Evolutionary conservation across 2,797 vertebrate species (phyloP).

Genomic region (Girardinus metallicus): DNA sequence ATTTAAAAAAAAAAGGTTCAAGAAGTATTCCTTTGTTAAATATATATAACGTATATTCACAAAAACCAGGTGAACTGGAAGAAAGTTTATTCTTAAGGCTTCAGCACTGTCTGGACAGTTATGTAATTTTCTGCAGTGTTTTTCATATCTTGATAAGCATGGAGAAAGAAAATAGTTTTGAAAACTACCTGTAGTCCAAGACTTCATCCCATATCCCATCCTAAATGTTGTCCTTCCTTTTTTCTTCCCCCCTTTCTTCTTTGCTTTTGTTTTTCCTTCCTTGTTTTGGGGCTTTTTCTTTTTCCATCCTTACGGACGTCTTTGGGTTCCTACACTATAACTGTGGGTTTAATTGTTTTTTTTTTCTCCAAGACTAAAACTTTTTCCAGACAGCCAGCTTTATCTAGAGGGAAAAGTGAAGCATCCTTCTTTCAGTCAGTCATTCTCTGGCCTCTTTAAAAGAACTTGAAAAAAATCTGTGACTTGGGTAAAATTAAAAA

Average conservation of each 20-base stretch:
- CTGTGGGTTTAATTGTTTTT: neutral
- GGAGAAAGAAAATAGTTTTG: neutral
- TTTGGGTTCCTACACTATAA: neutral
- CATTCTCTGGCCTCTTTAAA: too few relatives aligned
- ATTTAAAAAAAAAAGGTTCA: neutral
- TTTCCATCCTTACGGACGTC: neutral
- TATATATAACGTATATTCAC: neutral
- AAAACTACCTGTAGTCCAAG: neutral
- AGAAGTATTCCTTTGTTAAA: neutral
- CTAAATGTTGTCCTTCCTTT: neutral
- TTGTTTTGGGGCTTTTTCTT: neutral
- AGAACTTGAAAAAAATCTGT: too few relatives aligned
- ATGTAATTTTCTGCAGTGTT: neutral
- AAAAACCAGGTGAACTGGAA: neutral
- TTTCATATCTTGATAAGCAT: neutral
- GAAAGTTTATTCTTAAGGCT: neutral
- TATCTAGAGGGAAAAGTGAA: neutral
- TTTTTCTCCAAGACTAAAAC: neutral
- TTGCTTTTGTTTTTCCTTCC: neutral
- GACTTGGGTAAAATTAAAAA: too few relatives aligned
- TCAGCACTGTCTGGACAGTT: neutral
- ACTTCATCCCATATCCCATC: neutral
- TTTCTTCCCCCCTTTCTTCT: neutral
- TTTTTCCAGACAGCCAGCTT: neutral
- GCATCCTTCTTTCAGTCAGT: neutral